Evolutionary conservation across 2,113 vertebrate genomes (phyloP).

Genomic region (Podarcis cretensis): DNA sequence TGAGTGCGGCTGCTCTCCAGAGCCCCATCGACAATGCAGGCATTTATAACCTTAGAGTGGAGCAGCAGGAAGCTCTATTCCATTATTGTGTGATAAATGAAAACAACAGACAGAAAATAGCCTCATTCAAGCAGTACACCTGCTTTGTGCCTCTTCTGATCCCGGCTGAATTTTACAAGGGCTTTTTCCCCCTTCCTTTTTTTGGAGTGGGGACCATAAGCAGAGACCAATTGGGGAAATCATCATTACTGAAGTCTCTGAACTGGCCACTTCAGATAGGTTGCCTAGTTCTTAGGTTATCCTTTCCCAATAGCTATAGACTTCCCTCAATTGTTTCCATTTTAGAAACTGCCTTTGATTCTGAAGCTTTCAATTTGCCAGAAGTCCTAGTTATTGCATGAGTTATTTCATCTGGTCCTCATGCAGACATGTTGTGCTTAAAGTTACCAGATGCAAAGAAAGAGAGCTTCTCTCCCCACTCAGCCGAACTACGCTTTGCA

Average conservation of each 20-base stretch:
- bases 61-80: conserved; percentile 70
- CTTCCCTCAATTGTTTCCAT: conserved; percentile 53
- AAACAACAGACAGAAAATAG: conserved; percentile 74
- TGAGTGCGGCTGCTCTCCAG: conserved; percentile 69
- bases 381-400: conserved; percentile 8
- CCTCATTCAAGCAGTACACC: conserved; percentile 71
- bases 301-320: conserved; percentile 39
- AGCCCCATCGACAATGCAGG: conserved; percentile 74
- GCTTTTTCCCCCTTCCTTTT: not conserved
- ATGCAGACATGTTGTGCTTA: not conserved
- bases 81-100: conserved; percentile 73
- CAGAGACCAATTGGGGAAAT: conserved; percentile 52
- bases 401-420: not conserved
- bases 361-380: conserved; percentile 45
- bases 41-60: conserved; percentile 72
- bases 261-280: conserved; percentile 41
- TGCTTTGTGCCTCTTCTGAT: conserved; percentile 73
- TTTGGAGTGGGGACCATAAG: conserved; percentile 21
- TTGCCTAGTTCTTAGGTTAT: conserved; percentile 40
- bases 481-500: not conserved
- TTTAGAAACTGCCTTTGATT: conserved; percentile 40
- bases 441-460: not conserved
- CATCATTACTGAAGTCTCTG: conserved; percentile 43
- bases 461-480: not conserved
- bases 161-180: conserved; percentile 58